These are phyloP conservation scores for Cheirogaleus medius DNA, from an alignment of 2,113 vertebrate genomes.

Conservation along the genomic window DNA sequence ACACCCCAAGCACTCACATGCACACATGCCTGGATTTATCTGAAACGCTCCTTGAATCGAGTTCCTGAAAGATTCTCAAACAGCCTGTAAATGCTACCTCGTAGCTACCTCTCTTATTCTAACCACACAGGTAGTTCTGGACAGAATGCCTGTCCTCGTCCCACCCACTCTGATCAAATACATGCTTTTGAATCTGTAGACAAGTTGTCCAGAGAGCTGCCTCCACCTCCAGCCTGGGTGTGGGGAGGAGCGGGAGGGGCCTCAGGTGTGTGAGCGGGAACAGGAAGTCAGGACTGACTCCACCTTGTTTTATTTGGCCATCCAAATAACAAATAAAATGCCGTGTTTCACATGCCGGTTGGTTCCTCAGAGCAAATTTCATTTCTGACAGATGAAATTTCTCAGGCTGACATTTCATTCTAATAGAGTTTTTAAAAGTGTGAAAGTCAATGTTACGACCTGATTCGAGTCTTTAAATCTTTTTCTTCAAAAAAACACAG, in stretches of 20 bases:
- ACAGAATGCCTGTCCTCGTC: background rate
- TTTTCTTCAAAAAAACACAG: background rate
- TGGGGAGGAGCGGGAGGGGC: slow-evolving; percentile 42
- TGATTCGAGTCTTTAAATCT: background rate
- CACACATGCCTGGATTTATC: background rate
- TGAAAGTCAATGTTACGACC: background rate
- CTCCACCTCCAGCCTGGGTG: background rate
- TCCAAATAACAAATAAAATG: slow-evolving; percentile 60
- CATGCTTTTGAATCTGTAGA: slow-evolving; percentile 39
- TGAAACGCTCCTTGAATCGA: background rate
- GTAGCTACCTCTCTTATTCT: background rate
- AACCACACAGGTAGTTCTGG: background rate
- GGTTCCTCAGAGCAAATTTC: background rate
- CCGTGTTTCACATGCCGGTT: background rate
- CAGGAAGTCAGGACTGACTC: slow-evolving; percentile 67
- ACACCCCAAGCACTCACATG: background rate
- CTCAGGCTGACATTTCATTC: background rate
- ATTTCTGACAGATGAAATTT: too few species aligned
- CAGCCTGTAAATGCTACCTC: background rate
- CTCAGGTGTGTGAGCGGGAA: background rate
- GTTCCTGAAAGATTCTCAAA: background rate
- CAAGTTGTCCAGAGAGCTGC: background rate
- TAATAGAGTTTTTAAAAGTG: background rate
- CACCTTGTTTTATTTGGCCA: slow-evolving; percentile 42
- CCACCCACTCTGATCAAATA: background rate